Evolutionary conservation across 2,888 invertebrate species (phyloP), one percentile per base, ranked within the genome.

Genomic region (Conchocele bisecta): DNA sequence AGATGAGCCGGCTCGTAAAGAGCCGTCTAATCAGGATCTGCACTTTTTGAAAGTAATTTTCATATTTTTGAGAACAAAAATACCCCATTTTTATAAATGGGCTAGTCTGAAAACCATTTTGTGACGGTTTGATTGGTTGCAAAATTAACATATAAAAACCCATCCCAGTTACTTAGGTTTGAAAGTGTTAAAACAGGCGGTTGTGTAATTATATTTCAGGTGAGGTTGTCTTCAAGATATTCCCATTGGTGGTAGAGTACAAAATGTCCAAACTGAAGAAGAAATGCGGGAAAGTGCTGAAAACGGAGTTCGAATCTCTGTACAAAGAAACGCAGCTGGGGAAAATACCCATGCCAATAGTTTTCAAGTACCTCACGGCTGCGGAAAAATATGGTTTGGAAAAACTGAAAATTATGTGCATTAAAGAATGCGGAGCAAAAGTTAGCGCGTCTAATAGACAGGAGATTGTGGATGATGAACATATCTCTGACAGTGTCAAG

Each of bases 401-500:
- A 1, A 63, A 58, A 15, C 31, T 75, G 9, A 63, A 58, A 39
- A 22, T 37, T 9, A 7, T 50, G 17, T 75, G 75, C 35, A 39
- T 70, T 17, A 70, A 75, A 1, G 67, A 70, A 56, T 58, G 57
- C n/a, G 46, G 66, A 5, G 35, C 17, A 2, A 58, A 58, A 11
- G 37, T 28, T 22, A 26, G 50, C 0, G 28, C 54, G 1, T 44
- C 63, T 1, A 33, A 50, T 28, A 58, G 75, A 26, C 48, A 37
- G 41, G 37, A 44, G 20, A 31, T 75, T 1, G 35, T 58, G 0
- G 33, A 66, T 9, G 70, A 70, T n/a, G 46, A 63, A 33, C 65
- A 74, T 33, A n/a, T 75, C 1, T 29, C 48, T 7, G 75, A 75
- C 4, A 67, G 46, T 22, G 60, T 67, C 15, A 75, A 75, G 44